These are phyloP conservation scores for Ctenicera cuprea DNA, from an alignment of 2,888 invertebrate genomes.

Conservation along the genomic window DNA sequence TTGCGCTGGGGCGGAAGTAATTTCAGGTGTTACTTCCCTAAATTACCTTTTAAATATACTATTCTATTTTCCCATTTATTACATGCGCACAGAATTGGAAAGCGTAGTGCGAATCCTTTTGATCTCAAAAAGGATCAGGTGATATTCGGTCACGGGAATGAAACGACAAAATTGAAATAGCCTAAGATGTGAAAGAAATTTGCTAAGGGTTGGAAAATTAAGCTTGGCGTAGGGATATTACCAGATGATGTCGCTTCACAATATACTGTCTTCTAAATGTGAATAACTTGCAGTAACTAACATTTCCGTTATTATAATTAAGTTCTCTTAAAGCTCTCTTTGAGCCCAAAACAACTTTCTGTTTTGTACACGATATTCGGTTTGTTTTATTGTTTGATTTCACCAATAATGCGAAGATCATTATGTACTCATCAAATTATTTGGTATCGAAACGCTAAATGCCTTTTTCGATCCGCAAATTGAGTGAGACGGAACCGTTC, in stretches of 20 bases:
- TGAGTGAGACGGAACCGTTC: slow-evolving; percentile 9
- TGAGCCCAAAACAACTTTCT: no score
- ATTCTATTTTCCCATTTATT: slow-evolving; percentile 12
- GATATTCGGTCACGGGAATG: slow-evolving; percentile 31
- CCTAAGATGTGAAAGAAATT: slow-evolving; percentile 25
- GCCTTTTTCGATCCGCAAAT: slow-evolving; percentile 3
- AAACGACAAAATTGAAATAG: slow-evolving; percentile 22
- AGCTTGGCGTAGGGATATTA: not conserved
- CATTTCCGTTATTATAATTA: not conserved
- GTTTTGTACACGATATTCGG: no score
- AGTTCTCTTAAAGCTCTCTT: no score
- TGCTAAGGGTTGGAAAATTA: slow-evolving; percentile 12
- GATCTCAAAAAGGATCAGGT: slow-evolving; percentile 31
- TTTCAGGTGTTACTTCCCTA: not conserved
- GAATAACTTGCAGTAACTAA: not conserved
- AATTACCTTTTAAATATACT: slow-evolving; percentile 3
- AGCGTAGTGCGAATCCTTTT: slow-evolving; percentile 22
- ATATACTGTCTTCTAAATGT: not conserved
- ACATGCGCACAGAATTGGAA: slow-evolving; percentile 16
- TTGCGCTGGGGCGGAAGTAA: not conserved
- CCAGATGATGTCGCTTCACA: slow-evolving; percentile 4
- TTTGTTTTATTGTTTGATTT: no score
- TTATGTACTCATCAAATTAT: not conserved
- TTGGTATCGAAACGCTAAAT: not conserved
- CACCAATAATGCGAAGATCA: no score